These are phyloP conservation scores for Torymus auratus DNA, from an alignment of 2,888 invertebrate species.

Conservation along the genomic window DNA sequence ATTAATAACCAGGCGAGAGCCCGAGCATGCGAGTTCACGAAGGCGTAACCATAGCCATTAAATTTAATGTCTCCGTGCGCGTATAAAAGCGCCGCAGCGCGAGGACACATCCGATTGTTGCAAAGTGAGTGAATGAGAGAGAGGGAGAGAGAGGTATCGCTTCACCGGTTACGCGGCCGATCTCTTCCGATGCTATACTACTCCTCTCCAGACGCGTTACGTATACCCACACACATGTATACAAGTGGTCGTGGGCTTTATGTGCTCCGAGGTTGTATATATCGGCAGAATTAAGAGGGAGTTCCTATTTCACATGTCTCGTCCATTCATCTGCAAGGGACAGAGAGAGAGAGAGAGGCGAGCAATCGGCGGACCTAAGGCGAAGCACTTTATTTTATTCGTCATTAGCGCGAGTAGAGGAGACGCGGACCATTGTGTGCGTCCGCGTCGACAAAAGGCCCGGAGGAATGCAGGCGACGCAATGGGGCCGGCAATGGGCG, in stretches of 20 bases:
- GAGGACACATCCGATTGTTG: constrained; percentile 45
- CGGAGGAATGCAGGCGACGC: constrained; percentile 33
- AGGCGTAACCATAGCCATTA: constrained; percentile 60
- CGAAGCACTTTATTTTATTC: constrained; percentile 39
- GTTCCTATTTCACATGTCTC: constrained; percentile 37
- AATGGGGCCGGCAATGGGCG: constrained; percentile 6
- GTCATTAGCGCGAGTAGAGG: constrained; percentile 37
- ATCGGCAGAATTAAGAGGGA: constrained; percentile 26
- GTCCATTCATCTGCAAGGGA: constrained; percentile 13
- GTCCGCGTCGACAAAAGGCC: neutral
- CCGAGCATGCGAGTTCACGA: constrained; percentile 23
- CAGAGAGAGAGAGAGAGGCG: too few species aligned
- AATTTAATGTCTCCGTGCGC: constrained; percentile 65
- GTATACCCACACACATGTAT: neutral
- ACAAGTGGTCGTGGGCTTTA: neutral
- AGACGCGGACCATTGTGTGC: constrained; percentile 27
- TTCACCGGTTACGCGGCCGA: constrained; percentile 3
- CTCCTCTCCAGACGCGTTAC: neutral
- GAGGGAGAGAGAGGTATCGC: constrained; percentile 8
- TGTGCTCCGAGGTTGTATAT: neutral
- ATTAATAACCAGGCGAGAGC: constrained; percentile 61
- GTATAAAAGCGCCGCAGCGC: constrained; percentile 62
- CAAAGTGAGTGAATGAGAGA: neutral
- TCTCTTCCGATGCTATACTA: neutral
- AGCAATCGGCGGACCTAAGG: constrained; percentile 6